phyloP scores from a whole-genome alignment of 2,888 invertebrate genomes.

The Scaptomyza flava region DNA sequence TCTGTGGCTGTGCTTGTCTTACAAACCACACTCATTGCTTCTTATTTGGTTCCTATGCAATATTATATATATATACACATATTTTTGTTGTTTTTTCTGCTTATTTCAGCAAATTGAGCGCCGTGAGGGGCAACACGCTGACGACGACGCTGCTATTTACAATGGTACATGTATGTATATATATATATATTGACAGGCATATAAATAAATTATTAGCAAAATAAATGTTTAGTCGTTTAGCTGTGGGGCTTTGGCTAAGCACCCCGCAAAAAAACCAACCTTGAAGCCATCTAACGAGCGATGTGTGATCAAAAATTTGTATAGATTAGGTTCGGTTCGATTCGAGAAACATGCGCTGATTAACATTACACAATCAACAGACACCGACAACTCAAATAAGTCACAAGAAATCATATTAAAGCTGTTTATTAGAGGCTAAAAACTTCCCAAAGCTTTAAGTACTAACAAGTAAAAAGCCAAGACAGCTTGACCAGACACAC shows the following conservation, averaged over 20 bases:
- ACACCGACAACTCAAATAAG: constrained; percentile 12
- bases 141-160: constrained; percentile 39
- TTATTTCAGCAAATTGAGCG: constrained; percentile 76
- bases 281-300: constrained; percentile 35
- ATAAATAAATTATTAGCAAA: constrained; percentile 80
- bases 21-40: constrained; percentile 9
- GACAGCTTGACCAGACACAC: neutral
- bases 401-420: neutral
- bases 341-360: constrained; percentile 35
- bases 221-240: constrained; percentile 78
- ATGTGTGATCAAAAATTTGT: constrained; percentile 16
- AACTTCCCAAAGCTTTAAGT: neutral
- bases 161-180: constrained; percentile 49
- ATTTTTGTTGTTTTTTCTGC: constrained; percentile 53
- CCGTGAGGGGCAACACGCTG: constrained; percentile 49
- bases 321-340: constrained; percentile 27
- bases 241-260: constrained; percentile 43
- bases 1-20: constrained; percentile 26
- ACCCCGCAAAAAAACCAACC: constrained; percentile 3
- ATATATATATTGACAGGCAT: constrained; percentile 72
- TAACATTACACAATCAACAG: constrained; percentile 31
- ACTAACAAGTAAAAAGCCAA: neutral
- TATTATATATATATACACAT: constrained; percentile 5
- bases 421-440: neutral
- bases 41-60: constrained; percentile 11